A percentile compares a stretch with the other conserved stretches of the same genome.
Evolutionary conservation across 1,140 invertebrate genomes (phyloP).

Genomic region (Nixonia krombeini): DNA sequence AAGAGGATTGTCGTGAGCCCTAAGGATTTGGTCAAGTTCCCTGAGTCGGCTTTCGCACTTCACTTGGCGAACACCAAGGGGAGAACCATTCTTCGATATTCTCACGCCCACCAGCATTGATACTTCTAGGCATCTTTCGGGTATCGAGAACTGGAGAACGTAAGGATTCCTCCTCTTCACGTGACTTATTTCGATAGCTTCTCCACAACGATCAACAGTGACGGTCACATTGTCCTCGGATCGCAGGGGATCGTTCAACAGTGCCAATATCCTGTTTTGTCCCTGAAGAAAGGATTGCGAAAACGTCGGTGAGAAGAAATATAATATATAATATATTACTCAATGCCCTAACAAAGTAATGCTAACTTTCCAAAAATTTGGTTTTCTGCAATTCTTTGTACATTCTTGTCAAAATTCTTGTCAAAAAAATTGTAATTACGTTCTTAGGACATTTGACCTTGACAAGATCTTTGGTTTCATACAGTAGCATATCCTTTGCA

Average conservation of each 20-base stretch:
- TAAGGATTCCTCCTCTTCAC: constrained; percentile 86
- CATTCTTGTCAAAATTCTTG: too few relatives aligned
- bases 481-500: too few relatives aligned
- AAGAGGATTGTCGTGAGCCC: constrained; percentile 83
- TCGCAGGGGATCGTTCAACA: constrained; percentile 82
- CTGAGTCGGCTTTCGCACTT: constrained; percentile 88
- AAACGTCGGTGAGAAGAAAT: too few relatives aligned
- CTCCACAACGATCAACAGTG: constrained; percentile 83
- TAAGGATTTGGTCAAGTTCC: constrained; percentile 85
- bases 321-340: too few relatives aligned
- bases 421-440: too few relatives aligned
- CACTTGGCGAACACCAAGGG: constrained; percentile 82
- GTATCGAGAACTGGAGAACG: constrained; percentile 84
- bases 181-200: constrained; percentile 80
- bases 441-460: too few relatives aligned
- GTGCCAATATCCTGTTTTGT: constrained; percentile 84
- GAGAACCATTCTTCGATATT: constrained; percentile 83
- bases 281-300: constrained; percentile 71
- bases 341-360: too few relatives aligned
- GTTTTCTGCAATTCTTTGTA: too few relatives aligned
- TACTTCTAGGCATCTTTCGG: constrained; percentile 83
- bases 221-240: constrained; percentile 82
- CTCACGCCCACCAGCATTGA: constrained; percentile 85
- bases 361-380: not conserved
- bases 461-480: too few relatives aligned